Evolutionary conservation across 2,113 vertebrate genomes (phyloP).

Genomic region (Cepphus grylle): DNA sequence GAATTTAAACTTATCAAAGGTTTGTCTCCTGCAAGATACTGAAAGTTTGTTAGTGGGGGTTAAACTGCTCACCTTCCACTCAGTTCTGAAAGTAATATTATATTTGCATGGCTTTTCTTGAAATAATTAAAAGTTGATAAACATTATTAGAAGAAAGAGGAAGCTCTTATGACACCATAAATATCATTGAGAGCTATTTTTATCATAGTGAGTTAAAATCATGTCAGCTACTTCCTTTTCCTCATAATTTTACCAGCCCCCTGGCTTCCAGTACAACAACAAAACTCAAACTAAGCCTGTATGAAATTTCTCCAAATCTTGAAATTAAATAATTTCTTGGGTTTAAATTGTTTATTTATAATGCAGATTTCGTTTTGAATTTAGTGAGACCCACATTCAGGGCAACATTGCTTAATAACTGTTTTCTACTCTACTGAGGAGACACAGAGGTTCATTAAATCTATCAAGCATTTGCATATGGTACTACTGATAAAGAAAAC

Average conservation of each 20-base stretch:
- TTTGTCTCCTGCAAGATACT: background rate
- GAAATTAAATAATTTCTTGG: background rate
- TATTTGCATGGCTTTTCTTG: background rate
- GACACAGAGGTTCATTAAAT: background rate
- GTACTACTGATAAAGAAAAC: background rate
- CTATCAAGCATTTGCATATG: background rate
- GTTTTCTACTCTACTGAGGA: background rate
- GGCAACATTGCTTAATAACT: background rate
- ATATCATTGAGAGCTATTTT: background rate
- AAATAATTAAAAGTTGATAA: background rate
- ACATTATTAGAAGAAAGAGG: background rate
- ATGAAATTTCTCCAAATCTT: background rate
- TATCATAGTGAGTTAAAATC: background rate
- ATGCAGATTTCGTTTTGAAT: background rate
- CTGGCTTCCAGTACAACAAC: background rate
- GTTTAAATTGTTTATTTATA: background rate
- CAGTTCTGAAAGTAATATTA: background rate
- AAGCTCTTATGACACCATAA: background rate
- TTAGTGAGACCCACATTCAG: background rate
- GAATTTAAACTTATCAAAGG: background rate
- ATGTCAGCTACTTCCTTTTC: background rate
- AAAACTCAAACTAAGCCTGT: background rate
- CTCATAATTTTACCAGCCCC: background rate
- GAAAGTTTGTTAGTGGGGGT: background rate
- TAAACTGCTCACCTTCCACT: background rate